phyloP scores from a whole-genome alignment of 1,140 invertebrate genomes.

The Eurosta solidaginis region DNA sequence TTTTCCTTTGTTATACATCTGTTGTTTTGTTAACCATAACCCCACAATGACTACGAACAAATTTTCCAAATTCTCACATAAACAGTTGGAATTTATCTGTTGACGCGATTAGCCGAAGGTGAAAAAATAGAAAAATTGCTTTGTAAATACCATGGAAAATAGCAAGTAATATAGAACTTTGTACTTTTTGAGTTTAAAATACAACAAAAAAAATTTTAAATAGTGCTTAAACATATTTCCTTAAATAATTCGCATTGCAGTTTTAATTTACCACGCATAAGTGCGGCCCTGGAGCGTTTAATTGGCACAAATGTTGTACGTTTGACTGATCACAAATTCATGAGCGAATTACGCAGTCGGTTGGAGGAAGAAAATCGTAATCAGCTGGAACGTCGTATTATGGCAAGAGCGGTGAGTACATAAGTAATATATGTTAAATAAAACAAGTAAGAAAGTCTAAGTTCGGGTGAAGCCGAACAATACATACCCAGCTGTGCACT shows the following conservation, averaged over 20 bases:
- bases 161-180: no score
- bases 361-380: constrained; percentile 66
- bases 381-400: constrained; percentile 64
- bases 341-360: constrained; percentile 65
- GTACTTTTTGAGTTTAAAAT: background rate
- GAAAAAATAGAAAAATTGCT: no score
- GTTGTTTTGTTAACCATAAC: no score
- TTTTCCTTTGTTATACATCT: no score
- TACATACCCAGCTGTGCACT: no score
- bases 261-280: constrained; percentile 64
- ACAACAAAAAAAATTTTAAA: background rate
- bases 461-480: no score
- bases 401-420: constrained; percentile 63
- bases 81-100: no score
- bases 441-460: no score
- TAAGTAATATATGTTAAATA: background rate
- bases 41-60: no score
- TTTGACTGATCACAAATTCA: constrained; percentile 68
- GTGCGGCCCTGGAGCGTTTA: constrained; percentile 64
- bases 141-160: no score
- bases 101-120: no score
- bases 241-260: constrained; percentile 45
- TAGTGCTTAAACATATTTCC: background rate
- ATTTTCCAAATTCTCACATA: no score
- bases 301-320: constrained; percentile 69